These are phyloP conservation scores for Plectropomus leopardus DNA, from an alignment of 2,113 vertebrate genomes.

Conservation along the genomic window DNA sequence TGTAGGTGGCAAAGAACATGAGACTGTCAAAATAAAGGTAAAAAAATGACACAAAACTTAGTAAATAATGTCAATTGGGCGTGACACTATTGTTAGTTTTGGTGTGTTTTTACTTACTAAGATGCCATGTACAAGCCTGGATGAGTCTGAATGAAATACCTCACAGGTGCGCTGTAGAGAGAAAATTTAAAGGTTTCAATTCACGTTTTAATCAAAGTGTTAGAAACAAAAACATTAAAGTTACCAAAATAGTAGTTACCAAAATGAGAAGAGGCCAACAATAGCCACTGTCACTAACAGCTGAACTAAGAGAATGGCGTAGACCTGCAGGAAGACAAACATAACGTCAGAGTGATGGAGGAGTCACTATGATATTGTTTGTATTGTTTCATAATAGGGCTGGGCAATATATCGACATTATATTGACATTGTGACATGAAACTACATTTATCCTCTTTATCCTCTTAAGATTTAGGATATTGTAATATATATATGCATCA, in stretches of 20 bases:
- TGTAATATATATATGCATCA: too few relatives aligned
- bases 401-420: too few relatives aligned
- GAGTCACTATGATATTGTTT: background rate
- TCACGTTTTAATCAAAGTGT: background rate
- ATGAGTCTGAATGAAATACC: constrained; percentile 91
- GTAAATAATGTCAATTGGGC: background rate
- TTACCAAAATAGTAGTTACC: constrained; percentile 79
- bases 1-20: constrained; percentile 92
- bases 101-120: constrained; percentile 89
- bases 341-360: background rate
- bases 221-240: background rate
- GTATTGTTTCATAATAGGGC: background rate
- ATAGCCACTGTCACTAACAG: constrained; percentile 88
- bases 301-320: constrained; percentile 92
- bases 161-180: constrained; percentile 88
- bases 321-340: constrained; percentile 86
- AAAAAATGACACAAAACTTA: background rate
- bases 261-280: constrained; percentile 95
- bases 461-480: too few relatives aligned
- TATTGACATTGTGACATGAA: too few relatives aligned
- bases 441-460: too few relatives aligned
- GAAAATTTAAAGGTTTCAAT: background rate
- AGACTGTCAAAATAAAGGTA: constrained; percentile 79
- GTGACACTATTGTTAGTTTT: background rate
- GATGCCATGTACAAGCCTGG: constrained; percentile 92